These are phyloP conservation scores for Nasonovia ribisnigri DNA, from an alignment of 2,888 invertebrate species.

Conservation along the genomic window DNA sequence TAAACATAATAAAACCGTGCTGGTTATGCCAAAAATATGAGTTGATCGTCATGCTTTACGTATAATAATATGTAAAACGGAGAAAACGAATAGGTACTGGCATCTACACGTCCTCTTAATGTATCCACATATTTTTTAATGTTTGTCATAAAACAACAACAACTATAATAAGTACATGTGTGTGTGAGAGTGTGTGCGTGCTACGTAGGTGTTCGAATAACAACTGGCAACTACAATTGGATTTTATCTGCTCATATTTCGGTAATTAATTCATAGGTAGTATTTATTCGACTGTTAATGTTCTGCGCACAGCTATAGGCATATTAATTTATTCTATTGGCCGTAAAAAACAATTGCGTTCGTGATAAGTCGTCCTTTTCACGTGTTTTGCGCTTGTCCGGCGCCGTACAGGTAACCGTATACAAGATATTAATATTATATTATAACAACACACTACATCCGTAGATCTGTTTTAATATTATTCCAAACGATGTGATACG, in stretches of 20 bases:
- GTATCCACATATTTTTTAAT: not conserved
- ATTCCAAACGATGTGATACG: not conserved
- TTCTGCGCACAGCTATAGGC: not conserved
- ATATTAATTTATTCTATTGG: not conserved
- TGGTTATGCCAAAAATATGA: not conserved
- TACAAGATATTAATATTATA: not conserved
- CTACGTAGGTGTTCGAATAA: not conserved
- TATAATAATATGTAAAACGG: not conserved
- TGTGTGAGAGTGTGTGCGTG: not conserved
- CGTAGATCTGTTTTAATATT: not conserved
- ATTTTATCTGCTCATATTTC: conserved; percentile 3
- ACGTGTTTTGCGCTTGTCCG: not conserved
- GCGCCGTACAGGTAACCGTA: not conserved
- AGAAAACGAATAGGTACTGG: not conserved
- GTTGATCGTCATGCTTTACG: not conserved
- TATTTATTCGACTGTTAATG: not conserved
- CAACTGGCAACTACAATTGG: not conserved
- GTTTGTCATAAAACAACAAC: not conserved
- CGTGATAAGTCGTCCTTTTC: not conserved
- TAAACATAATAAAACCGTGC: not conserved
- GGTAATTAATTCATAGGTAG: not conserved
- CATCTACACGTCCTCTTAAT: not conserved
- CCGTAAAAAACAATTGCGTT: not conserved
- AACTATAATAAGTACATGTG: not conserved
- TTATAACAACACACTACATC: not conserved